phyloP scores from a whole-genome alignment of 2,797 vertebrate species.

The Lagorchestes hirsutus region DNA sequence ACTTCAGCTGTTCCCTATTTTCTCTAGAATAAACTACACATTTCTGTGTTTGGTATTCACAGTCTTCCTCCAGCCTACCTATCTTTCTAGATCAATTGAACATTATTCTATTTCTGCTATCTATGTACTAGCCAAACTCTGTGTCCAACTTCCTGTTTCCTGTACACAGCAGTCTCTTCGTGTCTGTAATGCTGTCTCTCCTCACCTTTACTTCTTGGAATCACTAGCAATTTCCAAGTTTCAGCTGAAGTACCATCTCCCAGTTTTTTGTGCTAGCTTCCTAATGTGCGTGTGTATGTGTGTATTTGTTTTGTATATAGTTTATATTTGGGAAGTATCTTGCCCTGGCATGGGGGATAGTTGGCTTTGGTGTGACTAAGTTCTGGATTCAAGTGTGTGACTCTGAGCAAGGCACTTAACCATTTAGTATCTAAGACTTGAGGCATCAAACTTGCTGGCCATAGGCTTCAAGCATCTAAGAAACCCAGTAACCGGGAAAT shows the following conservation, averaged over 20 bases:
- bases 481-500: neutral
- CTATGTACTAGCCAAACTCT: neutral
- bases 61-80: neutral
- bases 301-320: neutral
- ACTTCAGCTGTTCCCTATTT: slow-evolving; percentile 15
- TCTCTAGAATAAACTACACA: neutral
- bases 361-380: neutral
- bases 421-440: neutral
- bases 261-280: neutral
- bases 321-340: neutral
- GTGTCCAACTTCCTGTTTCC: neutral
- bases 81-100: neutral
- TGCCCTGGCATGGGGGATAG: neutral
- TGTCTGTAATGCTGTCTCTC: neutral
- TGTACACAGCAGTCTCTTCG: neutral
- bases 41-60: neutral
- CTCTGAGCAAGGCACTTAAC: neutral
- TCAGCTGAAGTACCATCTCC: neutral
- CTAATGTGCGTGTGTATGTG: neutral
- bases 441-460: neutral
- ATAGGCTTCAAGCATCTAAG: neutral
- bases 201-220: neutral
- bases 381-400: neutral
- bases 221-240: neutral
- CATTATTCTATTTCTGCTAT: neutral